A percentile compares a stretch with the other conserved stretches of the same genome.
phyloP scores from a whole-genome alignment of 2,797 vertebrate genomes.

The Okamejei kenojei region DNA sequence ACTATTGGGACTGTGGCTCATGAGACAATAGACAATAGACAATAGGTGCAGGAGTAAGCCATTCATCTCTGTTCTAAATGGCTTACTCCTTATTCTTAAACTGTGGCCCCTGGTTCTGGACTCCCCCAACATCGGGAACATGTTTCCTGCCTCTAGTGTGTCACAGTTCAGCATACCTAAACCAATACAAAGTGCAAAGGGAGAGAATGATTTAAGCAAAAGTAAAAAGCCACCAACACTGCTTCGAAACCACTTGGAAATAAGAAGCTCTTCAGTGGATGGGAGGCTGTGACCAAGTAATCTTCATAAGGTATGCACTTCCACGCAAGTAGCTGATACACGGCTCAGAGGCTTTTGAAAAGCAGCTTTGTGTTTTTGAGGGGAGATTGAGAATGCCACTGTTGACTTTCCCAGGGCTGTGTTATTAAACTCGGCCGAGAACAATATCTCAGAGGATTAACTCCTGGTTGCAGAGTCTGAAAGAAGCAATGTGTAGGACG shows the following conservation, averaged over 20 bases:
- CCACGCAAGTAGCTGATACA: neutral
- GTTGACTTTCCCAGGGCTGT: neutral
- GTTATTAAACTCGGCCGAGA: neutral
- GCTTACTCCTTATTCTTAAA: too few relatives aligned
- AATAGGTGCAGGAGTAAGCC: too few relatives aligned
- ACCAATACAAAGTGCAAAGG: neutral
- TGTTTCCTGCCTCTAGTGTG: too few relatives aligned
- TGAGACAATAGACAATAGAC: neutral
- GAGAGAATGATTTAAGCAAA: neutral
- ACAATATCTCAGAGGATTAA: neutral
- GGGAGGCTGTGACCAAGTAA: neutral
- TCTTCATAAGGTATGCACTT: neutral
- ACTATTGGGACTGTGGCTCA: neutral
- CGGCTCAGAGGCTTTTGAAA: neutral
- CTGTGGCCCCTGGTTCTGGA: too few relatives aligned
- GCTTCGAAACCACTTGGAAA: neutral
- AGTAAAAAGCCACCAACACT: neutral
- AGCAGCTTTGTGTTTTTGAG: neutral
- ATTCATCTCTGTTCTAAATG: too few relatives aligned
- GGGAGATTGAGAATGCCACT: neutral
- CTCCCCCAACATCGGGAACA: too few relatives aligned
- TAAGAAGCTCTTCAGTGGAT: neutral
- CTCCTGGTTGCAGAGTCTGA: neutral
- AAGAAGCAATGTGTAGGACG: neutral
- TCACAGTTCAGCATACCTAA: neutral